phyloP scores from a whole-genome alignment of 2,113 vertebrate species.

The Calidris pygmaea region DNA sequence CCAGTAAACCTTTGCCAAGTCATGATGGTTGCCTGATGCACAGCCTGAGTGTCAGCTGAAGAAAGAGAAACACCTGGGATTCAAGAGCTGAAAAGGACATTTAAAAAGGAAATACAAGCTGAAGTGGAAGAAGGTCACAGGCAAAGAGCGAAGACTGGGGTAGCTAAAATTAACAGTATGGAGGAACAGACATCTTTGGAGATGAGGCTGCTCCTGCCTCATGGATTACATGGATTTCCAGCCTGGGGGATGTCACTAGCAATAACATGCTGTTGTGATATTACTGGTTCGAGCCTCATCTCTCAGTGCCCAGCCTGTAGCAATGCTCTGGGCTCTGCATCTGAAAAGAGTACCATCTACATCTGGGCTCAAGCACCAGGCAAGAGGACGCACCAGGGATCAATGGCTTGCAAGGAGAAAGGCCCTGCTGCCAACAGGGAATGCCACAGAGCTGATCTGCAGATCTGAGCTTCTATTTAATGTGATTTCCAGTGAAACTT shows the following conservation, averaged over 20 bases:
- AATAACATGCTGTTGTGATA: not conserved
- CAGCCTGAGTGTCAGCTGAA: slow-evolving; percentile 29
- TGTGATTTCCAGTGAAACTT: slow-evolving; percentile 27
- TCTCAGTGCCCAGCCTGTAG: not conserved
- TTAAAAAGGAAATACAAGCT: not conserved
- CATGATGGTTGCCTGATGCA: slow-evolving; percentile 40
- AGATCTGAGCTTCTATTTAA: not conserved
- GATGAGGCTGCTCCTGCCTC: not conserved
- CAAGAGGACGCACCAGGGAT: not conserved
- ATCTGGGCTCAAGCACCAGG: not conserved
- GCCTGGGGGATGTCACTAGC: not conserved
- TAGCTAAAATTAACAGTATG: not conserved
- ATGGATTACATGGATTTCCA: not conserved
- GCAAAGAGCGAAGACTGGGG: not conserved
- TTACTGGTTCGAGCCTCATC: not conserved
- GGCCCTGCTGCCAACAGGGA: not conserved
- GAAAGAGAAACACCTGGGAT: slow-evolving; percentile 60
- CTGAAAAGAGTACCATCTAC: not conserved
- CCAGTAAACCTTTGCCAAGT: slow-evolving; percentile 38
- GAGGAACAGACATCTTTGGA: not conserved
- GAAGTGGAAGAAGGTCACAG: not conserved
- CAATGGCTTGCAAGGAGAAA: not conserved
- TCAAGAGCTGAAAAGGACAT: slow-evolving; percentile 17
- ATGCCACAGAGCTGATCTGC: not conserved
- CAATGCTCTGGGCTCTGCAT: not conserved